Base-by-base conservation (phyloP, 2,888 invertebrate species). In the Macaria notata region DNA sequence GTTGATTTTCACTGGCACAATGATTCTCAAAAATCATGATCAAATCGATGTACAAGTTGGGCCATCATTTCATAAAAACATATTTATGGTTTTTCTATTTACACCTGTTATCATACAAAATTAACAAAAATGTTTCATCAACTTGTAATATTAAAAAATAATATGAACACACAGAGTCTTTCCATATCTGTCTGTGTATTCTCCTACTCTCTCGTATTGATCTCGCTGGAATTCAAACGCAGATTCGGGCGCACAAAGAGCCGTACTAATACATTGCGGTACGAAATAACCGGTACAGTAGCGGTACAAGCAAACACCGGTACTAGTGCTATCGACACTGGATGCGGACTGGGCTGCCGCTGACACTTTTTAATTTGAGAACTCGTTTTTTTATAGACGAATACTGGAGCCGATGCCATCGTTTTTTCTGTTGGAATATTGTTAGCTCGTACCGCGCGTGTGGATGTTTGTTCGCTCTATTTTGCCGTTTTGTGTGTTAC, bases 291-390 rank as follows among this genome's bases (percentile, higher is more conserved):
- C 9, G 41, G 43, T 46, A 33, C n/a, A 42, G 41, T 39, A 19
- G 9, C 19, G 52, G 30, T 54, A 56, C 44, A 36, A 46, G 49
- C 33, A 57, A 62, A 62, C 65, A 61, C 58, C 62, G 49, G 62
- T 61, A 65, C 61, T 68, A 57, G 66, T 71, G 74, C 70, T 69
- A 76, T 76, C 76, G 72, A 73, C 73, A 76, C 73, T 64, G 57
- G 44, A 56, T 49, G 45, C 54, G 54, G 49, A 49, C 56, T 62
- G 49, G 41, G 46, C 74, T 78, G 76, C 57, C 65, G 63, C 66
- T 79, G 80, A 78, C 80, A 79, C 76, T 74, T 81, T 79, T 81
- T 78, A 78, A 81, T 79, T 79, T 76, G 71, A 69, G 70, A 67
- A 65, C 63, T 61, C 49, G 56, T 59, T 74, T 75, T 76, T 78